These are phyloP conservation scores for Bovichtus variegatus DNA, from an alignment of 2,797 vertebrate genomes.

Conservation along the genomic window DNA sequence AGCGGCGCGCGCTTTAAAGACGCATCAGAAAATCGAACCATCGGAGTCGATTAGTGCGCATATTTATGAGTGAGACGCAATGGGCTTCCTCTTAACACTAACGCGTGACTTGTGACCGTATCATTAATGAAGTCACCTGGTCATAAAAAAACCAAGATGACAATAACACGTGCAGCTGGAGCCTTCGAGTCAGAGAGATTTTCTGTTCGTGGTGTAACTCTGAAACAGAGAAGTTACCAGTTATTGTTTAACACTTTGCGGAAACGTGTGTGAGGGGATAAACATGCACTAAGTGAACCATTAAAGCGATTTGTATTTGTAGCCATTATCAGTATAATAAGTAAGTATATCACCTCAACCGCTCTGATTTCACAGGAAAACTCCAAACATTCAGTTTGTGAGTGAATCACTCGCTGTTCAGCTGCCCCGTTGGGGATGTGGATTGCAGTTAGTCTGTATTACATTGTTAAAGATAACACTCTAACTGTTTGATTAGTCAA, in stretches of 20 bases:
- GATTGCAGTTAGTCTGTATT: constrained; percentile 16
- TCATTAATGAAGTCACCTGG: constrained; percentile 1
- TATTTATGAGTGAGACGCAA: constrained; percentile 3
- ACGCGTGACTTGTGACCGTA: background rate
- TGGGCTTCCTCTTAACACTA: background rate
- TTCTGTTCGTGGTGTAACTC: background rate
- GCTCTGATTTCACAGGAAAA: constrained; percentile 41
- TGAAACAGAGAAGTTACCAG: constrained; percentile 37
- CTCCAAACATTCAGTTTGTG: constrained; percentile 62
- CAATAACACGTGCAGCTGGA: background rate
- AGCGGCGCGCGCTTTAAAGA: constrained; percentile 39
- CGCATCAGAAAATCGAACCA: constrained; percentile 41
- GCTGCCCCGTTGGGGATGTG: constrained; percentile 7
- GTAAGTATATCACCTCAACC: background rate
- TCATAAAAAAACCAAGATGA: background rate
- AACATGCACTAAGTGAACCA: constrained; percentile 14
- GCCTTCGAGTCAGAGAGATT: no score
- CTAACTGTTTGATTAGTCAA: constrained; percentile 37
- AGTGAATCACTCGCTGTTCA: constrained; percentile 59
- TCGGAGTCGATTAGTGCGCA: background rate
- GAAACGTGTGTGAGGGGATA: constrained; percentile 24
- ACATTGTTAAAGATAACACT: constrained; percentile 35
- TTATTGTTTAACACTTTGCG: constrained; percentile 61
- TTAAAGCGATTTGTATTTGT: constrained; percentile 47
- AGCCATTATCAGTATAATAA: background rate